Evolutionary conservation across 1,140 invertebrate species (phyloP), one percentile per base, ranked within the genome.

Genomic region (Melitaea cinxia): DNA sequence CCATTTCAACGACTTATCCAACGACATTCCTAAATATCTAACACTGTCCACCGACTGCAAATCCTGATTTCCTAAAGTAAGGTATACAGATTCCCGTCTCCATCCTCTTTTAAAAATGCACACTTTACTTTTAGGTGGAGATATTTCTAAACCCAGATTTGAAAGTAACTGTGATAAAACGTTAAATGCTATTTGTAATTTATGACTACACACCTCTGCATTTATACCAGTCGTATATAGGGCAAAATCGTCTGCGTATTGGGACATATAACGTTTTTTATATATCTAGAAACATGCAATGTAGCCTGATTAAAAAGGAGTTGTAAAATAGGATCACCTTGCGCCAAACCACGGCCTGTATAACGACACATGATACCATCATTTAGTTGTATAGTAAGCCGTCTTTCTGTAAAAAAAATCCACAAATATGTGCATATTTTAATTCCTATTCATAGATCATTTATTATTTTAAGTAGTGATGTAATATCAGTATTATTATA

Each of bases 241-340:
- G 2, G 21, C 42, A 21, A 47, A 47, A 19, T 47, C 42, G 15
- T 47, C 42, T 12, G n/a, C 35, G 14, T 37, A 15, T n/a, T 37
- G 35, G n/a, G 10, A n/a, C 5, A 37, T 37, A 15, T 3, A 37
- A 37, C 35, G 5, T 37, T n/a, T n/a, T n/a, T 3, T 3, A 37
- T 3, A n/a, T 12, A 5, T 21, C 15, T 47, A 47, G 15, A 47
- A 47, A 47, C 21, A 21, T 47, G 4, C 4, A 9, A 17, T 10
- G 42, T 47, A 1, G 42, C 42, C 21, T 21, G 6, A 47, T 47
- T 47, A 47, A 47, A 47, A n/a, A 37, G n/a, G 14, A 37, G 10
- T n/a, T 12, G 35, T 4, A n/a, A 37, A 12, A 37, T 12, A 14
- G 42, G 42, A 47, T 47, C 42, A 5, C 42, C 42, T 47, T 47